Conservation (phyloP, 2,113 vertebrate species). For the Eublepharis macularius region DNA sequence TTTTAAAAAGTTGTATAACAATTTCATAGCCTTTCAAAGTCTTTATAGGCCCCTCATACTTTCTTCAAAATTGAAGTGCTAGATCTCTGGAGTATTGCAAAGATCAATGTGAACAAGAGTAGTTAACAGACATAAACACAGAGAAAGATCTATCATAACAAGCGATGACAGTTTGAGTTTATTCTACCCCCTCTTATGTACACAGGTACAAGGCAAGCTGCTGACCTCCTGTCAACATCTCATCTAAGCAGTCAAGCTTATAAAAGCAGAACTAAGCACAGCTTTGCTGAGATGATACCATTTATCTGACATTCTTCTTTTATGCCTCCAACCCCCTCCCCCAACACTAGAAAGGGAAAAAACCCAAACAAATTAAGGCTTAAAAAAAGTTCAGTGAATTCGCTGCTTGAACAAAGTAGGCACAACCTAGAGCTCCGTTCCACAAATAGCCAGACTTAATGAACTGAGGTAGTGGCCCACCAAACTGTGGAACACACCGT, state of each 20-base stretch:
- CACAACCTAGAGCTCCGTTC: neutral
- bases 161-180: neutral
- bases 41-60: conserved; percentile 2
- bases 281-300: neutral
- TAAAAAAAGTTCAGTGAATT: neutral
- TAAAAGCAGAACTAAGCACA: neutral
- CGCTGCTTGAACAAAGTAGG: neutral
- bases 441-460: neutral
- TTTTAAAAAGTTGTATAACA: neutral
- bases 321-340: neutral
- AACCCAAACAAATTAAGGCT: neutral
- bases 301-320: conserved; percentile 6
- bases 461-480: neutral
- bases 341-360: neutral
- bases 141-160: conserved; percentile 25
- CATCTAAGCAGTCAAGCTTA: conserved; percentile 42
- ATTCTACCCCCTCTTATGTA: conserved; percentile 18
- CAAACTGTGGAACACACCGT: neutral
- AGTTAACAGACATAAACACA: conserved; percentile 41
- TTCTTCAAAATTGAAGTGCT: conserved; percentile 27
- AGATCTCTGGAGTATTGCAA: conserved; percentile 24
- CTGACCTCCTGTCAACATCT: conserved; percentile 50
- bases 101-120: conserved; percentile 27
- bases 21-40: conserved; percentile 6
- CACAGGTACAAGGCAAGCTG: neutral